Conservation (phyloP, 2,797 vertebrate species). For the Apogon hyalosoma region DNA sequence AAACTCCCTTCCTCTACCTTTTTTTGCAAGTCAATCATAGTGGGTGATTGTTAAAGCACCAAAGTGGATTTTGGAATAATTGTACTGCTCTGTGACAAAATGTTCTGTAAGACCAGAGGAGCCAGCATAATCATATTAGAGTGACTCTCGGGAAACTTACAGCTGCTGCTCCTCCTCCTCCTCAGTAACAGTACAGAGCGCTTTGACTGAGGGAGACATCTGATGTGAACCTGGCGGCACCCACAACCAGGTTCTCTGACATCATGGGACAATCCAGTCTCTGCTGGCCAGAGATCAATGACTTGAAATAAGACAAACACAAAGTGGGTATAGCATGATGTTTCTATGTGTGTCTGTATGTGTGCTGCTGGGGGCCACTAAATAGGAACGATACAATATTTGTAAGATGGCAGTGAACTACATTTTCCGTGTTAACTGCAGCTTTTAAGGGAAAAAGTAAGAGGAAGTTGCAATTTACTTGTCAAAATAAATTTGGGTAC, state of each 20-base stretch:
- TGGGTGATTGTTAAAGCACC: slow-evolving; percentile 27
- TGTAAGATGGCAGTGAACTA: slow-evolving; percentile 20
- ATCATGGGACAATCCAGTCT: slow-evolving; percentile 60
- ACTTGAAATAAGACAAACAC: slow-evolving; percentile 28
- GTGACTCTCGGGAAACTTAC: slow-evolving; percentile 56
- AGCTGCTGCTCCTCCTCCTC: slow-evolving; percentile 28
- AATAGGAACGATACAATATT: slow-evolving; percentile 26
- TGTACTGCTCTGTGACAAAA: slow-evolving; percentile 54
- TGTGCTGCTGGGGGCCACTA: slow-evolving; percentile 19
- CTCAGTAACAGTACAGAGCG: slow-evolving; percentile 25
- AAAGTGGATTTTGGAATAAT: slow-evolving; percentile 54
- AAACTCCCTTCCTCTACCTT: neutral
- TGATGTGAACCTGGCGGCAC: slow-evolving; percentile 53
- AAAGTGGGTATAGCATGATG: slow-evolving; percentile 11
- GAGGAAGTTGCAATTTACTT: slow-evolving; percentile 29
- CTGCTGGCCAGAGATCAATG: slow-evolving; percentile 48
- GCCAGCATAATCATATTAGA: slow-evolving; percentile 64
- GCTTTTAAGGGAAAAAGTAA: slow-evolving; percentile 13
- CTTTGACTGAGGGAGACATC: slow-evolving; percentile 38
- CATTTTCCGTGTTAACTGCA: slow-evolving; percentile 19
- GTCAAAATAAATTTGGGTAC: slow-evolving; percentile 17
- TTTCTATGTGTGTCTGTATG: slow-evolving; percentile 2
- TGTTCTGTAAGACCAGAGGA: slow-evolving; percentile 43
- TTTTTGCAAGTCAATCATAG: slow-evolving; percentile 21
- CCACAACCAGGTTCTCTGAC: slow-evolving; percentile 50